Percentiles rank a stretch among this genome's conserved stretches.
These are phyloP conservation scores for Hirtodrosophila confusa DNA, from an alignment of 2,888 invertebrate genomes.

Conservation along the genomic window DNA sequence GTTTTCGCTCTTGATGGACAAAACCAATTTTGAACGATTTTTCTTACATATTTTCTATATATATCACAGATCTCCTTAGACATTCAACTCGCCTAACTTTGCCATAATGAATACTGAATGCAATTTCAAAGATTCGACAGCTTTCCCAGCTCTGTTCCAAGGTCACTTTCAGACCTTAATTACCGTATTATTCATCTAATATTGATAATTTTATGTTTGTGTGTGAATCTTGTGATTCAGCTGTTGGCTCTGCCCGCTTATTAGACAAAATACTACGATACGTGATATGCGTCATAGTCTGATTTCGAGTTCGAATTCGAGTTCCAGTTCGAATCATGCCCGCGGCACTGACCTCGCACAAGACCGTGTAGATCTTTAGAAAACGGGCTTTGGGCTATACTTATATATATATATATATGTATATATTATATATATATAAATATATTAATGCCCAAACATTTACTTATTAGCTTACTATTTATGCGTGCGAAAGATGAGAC, in stretches of 20 bases:
- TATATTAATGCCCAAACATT: slow-evolving; percentile 9
- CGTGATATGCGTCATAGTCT: slow-evolving; percentile 32
- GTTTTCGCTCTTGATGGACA: too few relatives aligned
- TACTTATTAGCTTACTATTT: slow-evolving; percentile 21
- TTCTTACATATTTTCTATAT: too few relatives aligned
- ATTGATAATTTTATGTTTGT: slow-evolving; percentile 2
- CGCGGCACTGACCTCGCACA: slow-evolving; percentile 64
- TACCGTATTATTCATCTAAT: slow-evolving; percentile 38
- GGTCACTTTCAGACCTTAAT: slow-evolving; percentile 35
- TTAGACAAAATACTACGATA: slow-evolving; percentile 15
- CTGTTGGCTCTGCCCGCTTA: slow-evolving; percentile 24
- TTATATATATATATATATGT: not conserved
- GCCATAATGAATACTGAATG: too few relatives aligned
- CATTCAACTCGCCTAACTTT: too few relatives aligned
- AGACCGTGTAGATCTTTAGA: slow-evolving; percentile 30
- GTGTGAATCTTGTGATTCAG: slow-evolving; percentile 38
- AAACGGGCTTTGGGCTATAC: slow-evolving; percentile 1
- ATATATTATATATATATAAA: not conserved
- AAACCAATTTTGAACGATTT: too few relatives aligned
- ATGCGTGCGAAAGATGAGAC: slow-evolving; percentile 54
- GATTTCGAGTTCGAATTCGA: slow-evolving; percentile 16
- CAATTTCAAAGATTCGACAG: too few relatives aligned
- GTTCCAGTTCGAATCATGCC: slow-evolving; percentile 9
- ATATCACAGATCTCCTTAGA: too few relatives aligned
- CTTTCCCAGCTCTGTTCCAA: slow-evolving; percentile 13